Base-by-base conservation (phyloP, 2,797 vertebrate species). In the Karalla daura region DNA sequence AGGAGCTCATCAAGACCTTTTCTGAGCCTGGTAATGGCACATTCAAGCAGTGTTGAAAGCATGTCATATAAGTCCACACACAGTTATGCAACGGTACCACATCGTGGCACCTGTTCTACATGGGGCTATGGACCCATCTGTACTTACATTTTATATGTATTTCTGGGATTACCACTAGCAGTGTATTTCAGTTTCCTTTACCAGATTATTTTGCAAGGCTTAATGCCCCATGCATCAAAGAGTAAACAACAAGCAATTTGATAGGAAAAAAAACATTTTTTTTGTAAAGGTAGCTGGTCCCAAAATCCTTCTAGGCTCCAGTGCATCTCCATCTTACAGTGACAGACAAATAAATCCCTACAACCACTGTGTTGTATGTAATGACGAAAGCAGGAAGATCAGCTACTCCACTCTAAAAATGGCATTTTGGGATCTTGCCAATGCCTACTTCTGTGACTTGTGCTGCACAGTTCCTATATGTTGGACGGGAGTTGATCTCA, bases 1-100 rank as follows among this genome's bases (percentile, higher is more conserved):
- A 96, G 84, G 95, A 96, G 66, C 90, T 96, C 62, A 94, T 96
- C 76, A 96, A 96, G 93, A 93, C 85, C 44, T 95, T 96, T 75
- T 86, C 87, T 7, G 94, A 96, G 49, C 90, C 94, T 74, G 93
- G 83, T 88, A 78, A 15, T 44, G 33, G 0, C 3, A 35, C 10
- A 27, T 3, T 25, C 9, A 25, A 9, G 51, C 30, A 41, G 14
- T 36, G 47, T 27, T 37, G 0, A 53, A 50, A 47, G 18, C 43
- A 3, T 8, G 27, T 7, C 25, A 21, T 43, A 2, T 17, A 51
- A 32, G 27, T 24, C 11, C 18, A 44, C 11, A 23, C 17, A 43
- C n/a, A 4, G n/a, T 35, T 27, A 45, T 37, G 45, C 13, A 61
- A 10, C 20, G 2, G 27, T 25, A 52, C 14, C 41, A 21, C 32